Evolutionary conservation across 2,797 vertebrate species (phyloP), one percentile per base, ranked within the genome.

Genomic region (Chiloscyllium punctatum): DNA sequence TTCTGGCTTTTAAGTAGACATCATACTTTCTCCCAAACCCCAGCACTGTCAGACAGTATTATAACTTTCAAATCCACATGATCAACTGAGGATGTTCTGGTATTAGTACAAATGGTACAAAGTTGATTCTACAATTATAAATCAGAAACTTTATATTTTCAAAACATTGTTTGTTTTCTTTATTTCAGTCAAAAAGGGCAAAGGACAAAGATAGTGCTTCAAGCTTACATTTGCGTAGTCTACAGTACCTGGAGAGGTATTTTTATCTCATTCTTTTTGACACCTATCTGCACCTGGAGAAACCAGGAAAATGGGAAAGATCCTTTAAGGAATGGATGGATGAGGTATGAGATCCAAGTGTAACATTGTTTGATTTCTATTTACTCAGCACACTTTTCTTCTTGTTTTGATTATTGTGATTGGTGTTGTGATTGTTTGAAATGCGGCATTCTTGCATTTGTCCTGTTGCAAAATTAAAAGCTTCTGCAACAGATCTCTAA

Each of bases 221-320:
- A 74, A 51, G 27, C 48, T 90, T 95, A 57, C 77, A 90, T 23
- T 66, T 95, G 16, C 57, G 82, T 37, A 95, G 95, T 23, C n/a
- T 95, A n/a, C 95, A 95, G 62, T 90, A 90, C 37, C 57, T 88
- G 33, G 82, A 95, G 77, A 77, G 95, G 16, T 95, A 95, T 13
- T 42, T 95, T 51, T 95, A 95, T 57, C 95, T 95, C 30, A 95
- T 95, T 57, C 95, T 95, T 82, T 95, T 86, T 82, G 57, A 88
- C 57, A 68, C 95, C 57, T 95, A 87, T 72, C 77, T 95, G 25
- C 82, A 95, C 95, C 82, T 95, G 18, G 95, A 95, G 95, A 95
- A 95, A n/a, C 82, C 66, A 69, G 82, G 82, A 57, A 69, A 66
- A 66, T 95, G 95, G 95, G n/a, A 95, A 86, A 86, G 79, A 74